A percentile compares a stretch with the other conserved stretches of the same genome.
Evolutionary conservation across 2,113 vertebrate genomes (phyloP).

Genomic region (Ptilorrhoa leucosticta): DNA sequence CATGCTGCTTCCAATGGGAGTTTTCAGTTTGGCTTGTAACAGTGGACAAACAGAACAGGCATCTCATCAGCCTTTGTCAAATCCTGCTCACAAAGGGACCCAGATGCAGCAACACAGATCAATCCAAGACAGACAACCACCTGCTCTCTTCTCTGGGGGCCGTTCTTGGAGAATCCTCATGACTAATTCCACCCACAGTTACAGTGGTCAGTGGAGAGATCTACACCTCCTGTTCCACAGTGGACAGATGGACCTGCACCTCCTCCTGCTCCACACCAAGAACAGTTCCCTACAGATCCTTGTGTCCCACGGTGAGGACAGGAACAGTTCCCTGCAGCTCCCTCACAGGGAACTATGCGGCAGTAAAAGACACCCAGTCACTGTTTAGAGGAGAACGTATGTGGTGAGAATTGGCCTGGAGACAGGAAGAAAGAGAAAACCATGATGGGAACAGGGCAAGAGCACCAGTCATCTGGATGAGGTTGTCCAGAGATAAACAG

Average conservation of each 20-base stretch:
- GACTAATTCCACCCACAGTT: neutral
- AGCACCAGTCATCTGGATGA: neutral
- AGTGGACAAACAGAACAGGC: neutral
- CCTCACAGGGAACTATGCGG: fast-evolving
- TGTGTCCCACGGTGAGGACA: fast-evolving
- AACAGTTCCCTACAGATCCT: neutral
- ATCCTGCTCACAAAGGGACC: neutral
- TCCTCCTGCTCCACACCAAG: neutral
- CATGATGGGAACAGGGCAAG: fast-evolving
- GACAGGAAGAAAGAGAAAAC: neutral
- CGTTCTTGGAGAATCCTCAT: neutral
- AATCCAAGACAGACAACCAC: neutral
- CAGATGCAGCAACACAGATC: neutral
- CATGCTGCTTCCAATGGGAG: neutral
- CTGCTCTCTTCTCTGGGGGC: neutral
- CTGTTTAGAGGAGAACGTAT: fast-evolving
- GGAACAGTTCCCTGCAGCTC: neutral
- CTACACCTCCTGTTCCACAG: neutral
- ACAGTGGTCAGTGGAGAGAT: neutral
- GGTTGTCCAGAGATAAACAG: neutral
- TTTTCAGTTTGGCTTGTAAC: neutral
- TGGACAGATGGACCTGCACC: neutral
- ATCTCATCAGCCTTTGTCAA: neutral
- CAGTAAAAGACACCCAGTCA: neutral
- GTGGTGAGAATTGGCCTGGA: neutral